Evolutionary conservation across 2,888 invertebrate genomes (phyloP).

Genomic region (Orthosia gracilis): DNA sequence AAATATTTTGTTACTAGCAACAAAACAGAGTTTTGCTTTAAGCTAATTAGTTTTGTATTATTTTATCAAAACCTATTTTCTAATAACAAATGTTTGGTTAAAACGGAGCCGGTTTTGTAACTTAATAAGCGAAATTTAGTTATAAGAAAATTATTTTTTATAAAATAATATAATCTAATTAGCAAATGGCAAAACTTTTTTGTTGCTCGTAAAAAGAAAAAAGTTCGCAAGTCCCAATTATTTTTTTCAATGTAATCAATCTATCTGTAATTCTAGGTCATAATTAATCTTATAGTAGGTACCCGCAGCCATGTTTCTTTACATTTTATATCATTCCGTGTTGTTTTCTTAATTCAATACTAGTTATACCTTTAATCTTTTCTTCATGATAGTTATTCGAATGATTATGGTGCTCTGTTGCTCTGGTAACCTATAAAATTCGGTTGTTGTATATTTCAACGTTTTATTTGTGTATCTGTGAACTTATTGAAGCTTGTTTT

Average conservation of each 20-base stretch:
- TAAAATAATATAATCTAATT: too few species aligned
- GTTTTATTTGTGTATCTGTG: conserved; percentile 1
- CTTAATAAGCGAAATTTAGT: too few species aligned
- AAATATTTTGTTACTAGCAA: too few species aligned
- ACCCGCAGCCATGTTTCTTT: conserved; percentile 12
- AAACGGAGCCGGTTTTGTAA: too few species aligned
- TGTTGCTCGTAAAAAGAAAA: too few species aligned
- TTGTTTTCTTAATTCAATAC: conserved; percentile 29
- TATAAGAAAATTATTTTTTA: too few species aligned
- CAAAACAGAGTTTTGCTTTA: too few species aligned
- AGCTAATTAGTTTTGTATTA: too few species aligned
- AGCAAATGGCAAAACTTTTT: too few species aligned
- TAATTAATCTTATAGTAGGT: conserved; percentile 34
- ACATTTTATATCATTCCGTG: conserved; percentile 40
- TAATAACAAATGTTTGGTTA: too few species aligned
- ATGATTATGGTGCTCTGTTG: conserved; percentile 10
- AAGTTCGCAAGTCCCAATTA: too few species aligned
- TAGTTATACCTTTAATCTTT: conserved; percentile 9
- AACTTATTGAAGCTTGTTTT: neutral
- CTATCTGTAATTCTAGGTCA: conserved; percentile 45
- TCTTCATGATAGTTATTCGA: conserved; percentile 2
- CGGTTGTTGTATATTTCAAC: neutral
- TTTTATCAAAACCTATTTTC: too few species aligned
- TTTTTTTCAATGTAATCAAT: conserved; percentile 14
- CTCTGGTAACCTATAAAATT: conserved; percentile 13